Evolutionary conservation across 1,140 invertebrate species (phyloP).

Genomic region (Apis florea): DNA sequence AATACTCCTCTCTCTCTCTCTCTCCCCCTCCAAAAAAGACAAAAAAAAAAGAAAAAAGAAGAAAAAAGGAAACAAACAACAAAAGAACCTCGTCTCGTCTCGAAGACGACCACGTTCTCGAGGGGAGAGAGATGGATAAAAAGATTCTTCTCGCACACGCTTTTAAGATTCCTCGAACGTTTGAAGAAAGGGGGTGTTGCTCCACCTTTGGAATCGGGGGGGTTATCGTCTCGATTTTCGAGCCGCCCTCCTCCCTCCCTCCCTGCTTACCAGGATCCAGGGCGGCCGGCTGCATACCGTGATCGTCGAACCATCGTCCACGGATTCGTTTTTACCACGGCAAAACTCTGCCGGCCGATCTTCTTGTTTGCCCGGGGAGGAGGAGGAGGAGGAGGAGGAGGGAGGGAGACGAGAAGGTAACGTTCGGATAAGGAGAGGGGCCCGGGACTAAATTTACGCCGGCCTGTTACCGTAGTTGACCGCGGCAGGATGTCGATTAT

Average conservation of each 20-base stretch:
- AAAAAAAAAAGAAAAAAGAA: no score
- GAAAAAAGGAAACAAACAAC: no score
- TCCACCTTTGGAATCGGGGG: not conserved
- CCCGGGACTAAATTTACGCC: slow-evolving; percentile 57
- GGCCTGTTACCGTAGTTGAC: slow-evolving; percentile 58
- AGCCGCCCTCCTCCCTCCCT: not conserved
- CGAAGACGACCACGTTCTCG: not conserved
- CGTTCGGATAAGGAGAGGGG: slow-evolving; percentile 13
- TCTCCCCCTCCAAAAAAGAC: no score
- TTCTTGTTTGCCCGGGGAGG: slow-evolving; percentile 63
- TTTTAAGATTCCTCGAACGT: slow-evolving; percentile 20
- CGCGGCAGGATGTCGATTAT: slow-evolving; percentile 71
- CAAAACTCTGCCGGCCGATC: slow-evolving; percentile 50
- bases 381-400: slow-evolving; percentile 37
- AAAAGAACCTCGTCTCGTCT: not conserved
- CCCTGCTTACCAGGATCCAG: slow-evolving; percentile 28
- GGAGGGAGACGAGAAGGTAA: slow-evolving; percentile 45
- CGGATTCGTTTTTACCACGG: slow-evolving; percentile 55
- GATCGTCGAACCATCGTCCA: slow-evolving; percentile 58
- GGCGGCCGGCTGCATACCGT: slow-evolving; percentile 34
- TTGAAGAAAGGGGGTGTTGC: slow-evolving; percentile 9
- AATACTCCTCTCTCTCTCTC: no score
- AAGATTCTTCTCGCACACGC: slow-evolving; percentile 11
- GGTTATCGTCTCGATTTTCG: slow-evolving; percentile 16
- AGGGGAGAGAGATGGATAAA: not conserved